phyloP scores from a whole-genome alignment of 37 sponge, comb jelly and placozoan genomes.

The Bolinopsis microptera region DNA sequence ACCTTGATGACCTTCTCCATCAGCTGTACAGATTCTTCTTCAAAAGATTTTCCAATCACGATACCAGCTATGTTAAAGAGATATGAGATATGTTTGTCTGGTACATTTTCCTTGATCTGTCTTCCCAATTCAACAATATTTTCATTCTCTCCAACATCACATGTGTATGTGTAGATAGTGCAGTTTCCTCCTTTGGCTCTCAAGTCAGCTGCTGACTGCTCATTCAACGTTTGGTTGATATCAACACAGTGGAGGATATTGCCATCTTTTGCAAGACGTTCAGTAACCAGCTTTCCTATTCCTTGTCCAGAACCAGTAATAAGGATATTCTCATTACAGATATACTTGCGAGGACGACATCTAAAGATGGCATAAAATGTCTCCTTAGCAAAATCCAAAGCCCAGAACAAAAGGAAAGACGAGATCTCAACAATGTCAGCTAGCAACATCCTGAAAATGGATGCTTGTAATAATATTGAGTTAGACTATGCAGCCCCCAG shows the following conservation, averaged over 20 bases:
- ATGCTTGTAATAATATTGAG: no score
- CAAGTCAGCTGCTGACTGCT: not conserved
- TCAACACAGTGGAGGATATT: constrained; percentile 34
- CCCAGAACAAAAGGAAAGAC: not conserved
- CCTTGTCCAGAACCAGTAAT: constrained; percentile 35
- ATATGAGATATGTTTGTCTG: constrained; percentile 45
- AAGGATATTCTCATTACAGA: not conserved
- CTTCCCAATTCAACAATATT: not conserved
- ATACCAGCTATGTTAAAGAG: constrained; percentile 65
- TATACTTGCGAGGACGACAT: constrained; percentile 21
- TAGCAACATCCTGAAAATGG: no score
- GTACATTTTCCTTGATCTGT: constrained; percentile 17
- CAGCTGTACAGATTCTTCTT: not conserved
- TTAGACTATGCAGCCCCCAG: no score
- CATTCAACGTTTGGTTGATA: not conserved
- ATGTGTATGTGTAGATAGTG: constrained; percentile 49
- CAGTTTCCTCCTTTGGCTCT: constrained; percentile 6
- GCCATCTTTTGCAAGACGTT: not conserved
- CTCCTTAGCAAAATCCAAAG: not conserved
- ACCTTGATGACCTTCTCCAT: constrained; percentile 50
- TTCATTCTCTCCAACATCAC: constrained; percentile 6
- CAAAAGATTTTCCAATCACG: constrained; percentile 17
- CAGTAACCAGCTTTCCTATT: not conserved
- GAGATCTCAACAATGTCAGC: not conserved
- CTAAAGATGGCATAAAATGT: not conserved